phyloP scores from a whole-genome alignment of 2,888 invertebrate species.

The Brachyopa scutellaris region DNA sequence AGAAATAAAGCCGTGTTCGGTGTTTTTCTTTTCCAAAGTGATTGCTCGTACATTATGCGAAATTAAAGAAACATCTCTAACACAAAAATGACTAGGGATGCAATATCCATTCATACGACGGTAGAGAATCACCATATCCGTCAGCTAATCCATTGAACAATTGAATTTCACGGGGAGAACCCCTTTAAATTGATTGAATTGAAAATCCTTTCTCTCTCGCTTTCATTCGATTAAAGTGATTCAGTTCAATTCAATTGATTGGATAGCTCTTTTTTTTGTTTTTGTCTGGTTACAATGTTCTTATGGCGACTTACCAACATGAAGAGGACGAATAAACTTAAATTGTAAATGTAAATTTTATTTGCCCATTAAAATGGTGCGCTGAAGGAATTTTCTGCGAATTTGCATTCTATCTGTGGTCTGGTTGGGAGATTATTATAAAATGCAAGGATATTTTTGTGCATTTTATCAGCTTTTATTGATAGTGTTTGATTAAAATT shows the following conservation, averaged over 20 bases:
- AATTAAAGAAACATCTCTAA: no score
- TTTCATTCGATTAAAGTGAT: slow-evolving; percentile 17
- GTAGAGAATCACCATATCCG: not conserved
- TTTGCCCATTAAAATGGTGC: slow-evolving; percentile 16
- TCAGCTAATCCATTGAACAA: slow-evolving; percentile 9
- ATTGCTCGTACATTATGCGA: no score
- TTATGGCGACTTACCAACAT: not conserved
- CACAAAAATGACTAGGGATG: no score
- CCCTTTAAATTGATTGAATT: slow-evolving; percentile 32
- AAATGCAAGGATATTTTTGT: slow-evolving; percentile 3
- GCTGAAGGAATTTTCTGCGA: not conserved
- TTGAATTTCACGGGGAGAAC: not conserved
- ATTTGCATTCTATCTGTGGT: slow-evolving; percentile 11
- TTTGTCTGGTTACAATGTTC: not conserved
- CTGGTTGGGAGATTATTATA: not conserved
- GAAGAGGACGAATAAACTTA: not conserved
- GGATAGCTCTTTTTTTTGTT: not conserved
- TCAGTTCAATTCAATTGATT: slow-evolving; percentile 30
- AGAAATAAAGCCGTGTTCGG: no score
- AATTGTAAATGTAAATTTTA: slow-evolving; percentile 44
- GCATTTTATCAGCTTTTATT: not conserved
- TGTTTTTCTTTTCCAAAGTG: no score
- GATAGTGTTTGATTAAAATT: not conserved
- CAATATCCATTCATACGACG: no score
- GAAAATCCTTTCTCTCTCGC: slow-evolving; percentile 26